Base-by-base conservation (phyloP, 2,888 invertebrate species). In the Eilema depressum region DNA sequence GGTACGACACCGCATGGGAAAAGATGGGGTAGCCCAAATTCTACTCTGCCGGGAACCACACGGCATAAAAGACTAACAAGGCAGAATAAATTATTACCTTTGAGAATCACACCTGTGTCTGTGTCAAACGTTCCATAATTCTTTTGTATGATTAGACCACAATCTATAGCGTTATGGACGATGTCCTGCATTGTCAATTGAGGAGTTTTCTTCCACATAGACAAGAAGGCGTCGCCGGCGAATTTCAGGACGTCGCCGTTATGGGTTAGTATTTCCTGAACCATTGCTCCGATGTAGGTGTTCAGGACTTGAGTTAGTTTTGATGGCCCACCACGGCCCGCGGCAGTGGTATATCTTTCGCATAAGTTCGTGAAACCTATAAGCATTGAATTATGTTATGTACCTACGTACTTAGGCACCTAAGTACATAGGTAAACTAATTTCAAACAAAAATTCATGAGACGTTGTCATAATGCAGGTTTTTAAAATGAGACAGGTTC, bases 211-310 rank as follows among this genome's bases (percentile, higher is more conserved):
- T 96, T 97, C 96, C 97, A 97, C 93, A 96, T 96, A 0, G 96
- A 96, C 1, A 97, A 91, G 83, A 97, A 96, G 3, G 97, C 97
- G 77, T 97, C 97, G 2, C 95, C 97, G 14, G 97, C 96, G 84
- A 97, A 97, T 86, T 97, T 97, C 0, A 97, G 88, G 1, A 97
- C 96, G 76, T 97, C 97, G 0, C 97, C 97, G 67, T 96, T 95
- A 77, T 96, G 96, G 0, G 96, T 96, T 41, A 97, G 87, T 73
- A 97, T 96, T 86, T 97, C 97, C 83, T 97, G 97, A 0, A 97
- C 96, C 95, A 97, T 96, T 0, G 97, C 96, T 0, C 97, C 97
- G 77, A 97, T 96, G 87, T 97, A 97, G 3, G 95, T 95, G 90
- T 97, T 97, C 8, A 97, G 88, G 0, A 97, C 97, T 84, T 96